Percentiles rank a stretch among this genome's conserved stretches.
Evolutionary conservation across 2,113 vertebrate genomes (phyloP).

Genomic region (Rhynchopsitta pachyrhyncha): DNA sequence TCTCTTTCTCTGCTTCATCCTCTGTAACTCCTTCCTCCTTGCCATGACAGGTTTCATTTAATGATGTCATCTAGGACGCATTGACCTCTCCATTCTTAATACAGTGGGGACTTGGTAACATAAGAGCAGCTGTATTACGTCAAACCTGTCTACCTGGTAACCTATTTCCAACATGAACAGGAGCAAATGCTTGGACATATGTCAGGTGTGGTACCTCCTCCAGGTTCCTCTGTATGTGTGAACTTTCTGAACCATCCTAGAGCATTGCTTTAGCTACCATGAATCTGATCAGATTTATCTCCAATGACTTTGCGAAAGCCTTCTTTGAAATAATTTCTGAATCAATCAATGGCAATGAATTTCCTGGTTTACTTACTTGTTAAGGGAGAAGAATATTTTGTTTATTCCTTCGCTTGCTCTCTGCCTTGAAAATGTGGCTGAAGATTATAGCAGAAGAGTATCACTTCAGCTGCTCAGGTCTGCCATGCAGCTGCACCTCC

Average conservation of each 20-base stretch:
- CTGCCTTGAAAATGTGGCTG: not conserved
- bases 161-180: not conserved
- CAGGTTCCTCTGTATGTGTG: not conserved
- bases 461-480: not conserved
- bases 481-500: not conserved
- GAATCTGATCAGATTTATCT: not conserved
- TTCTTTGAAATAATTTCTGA: not conserved
- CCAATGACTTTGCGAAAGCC: not conserved
- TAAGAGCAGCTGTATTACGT: not conserved
- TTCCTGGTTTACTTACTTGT: not conserved
- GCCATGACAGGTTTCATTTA: not conserved
- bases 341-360: not conserved
- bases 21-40: not conserved
- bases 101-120: not conserved
- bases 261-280: not conserved
- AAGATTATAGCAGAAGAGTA: not conserved
- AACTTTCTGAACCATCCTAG: not conserved
- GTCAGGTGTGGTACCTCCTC: not conserved
- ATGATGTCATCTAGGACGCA: not conserved
- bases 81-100: not conserved
- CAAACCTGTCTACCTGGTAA: not conserved
- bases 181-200: not conserved
- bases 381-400: not conserved
- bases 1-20: not conserved
- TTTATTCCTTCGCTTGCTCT: not conserved